Conservation (phyloP, 2,888 invertebrate genomes). For the Clunio marinus region DNA sequence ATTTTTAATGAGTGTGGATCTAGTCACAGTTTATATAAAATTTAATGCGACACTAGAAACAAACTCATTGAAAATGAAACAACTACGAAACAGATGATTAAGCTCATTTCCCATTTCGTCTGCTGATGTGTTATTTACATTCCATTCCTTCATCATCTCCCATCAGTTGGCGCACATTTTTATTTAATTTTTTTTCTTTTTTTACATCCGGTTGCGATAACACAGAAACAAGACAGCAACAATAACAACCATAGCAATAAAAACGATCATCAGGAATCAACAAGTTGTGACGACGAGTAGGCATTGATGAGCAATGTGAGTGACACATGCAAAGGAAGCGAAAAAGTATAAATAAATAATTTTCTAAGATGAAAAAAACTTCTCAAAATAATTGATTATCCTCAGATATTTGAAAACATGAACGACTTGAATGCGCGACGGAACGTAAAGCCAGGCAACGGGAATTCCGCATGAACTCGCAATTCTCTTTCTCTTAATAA, state of each 20-base stretch:
- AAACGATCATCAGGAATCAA: not conserved
- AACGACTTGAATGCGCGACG: constrained; percentile 2
- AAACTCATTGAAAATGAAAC: constrained; percentile 39
- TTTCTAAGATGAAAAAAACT: not conserved
- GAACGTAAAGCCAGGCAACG: not conserved
- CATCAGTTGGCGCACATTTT: not conserved
- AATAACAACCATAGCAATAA: not conserved
- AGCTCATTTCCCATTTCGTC: not conserved
- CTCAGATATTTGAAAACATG: no score
- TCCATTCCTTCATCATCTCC: not conserved
- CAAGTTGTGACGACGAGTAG: not conserved
- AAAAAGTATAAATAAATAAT: no score
- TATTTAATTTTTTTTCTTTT: no score
- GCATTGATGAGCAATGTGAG: no score
- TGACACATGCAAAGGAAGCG: constrained; percentile 20
- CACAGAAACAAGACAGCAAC: not conserved
- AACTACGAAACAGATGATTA: constrained; percentile 1
- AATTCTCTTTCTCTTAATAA: not conserved
- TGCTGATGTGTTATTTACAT: no score
- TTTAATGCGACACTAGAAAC: constrained; percentile 39
- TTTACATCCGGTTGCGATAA: constrained; percentile 20
- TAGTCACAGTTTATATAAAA: constrained; percentile 48
- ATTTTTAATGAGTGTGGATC: constrained; percentile 55
- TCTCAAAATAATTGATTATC: no score
- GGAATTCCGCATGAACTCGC: not conserved